phyloP scores from a whole-genome alignment of 2,888 invertebrate species.

The Eustalomyia histrio region DNA sequence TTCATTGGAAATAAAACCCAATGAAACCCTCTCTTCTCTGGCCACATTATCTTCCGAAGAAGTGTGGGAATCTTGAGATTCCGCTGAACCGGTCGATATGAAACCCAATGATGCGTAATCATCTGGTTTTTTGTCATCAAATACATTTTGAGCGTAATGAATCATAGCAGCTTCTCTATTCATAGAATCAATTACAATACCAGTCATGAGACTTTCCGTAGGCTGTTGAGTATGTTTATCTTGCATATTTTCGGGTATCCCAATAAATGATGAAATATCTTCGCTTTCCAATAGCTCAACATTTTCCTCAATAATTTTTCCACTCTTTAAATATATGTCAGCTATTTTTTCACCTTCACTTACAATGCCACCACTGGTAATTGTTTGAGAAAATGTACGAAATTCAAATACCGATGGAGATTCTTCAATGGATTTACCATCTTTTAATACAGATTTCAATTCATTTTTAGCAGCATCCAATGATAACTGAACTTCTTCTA shows the following conservation, averaged over 20 bases:
- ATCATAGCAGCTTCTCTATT: slow-evolving; percentile 72
- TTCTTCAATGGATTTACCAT: slow-evolving; percentile 84
- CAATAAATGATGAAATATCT: slow-evolving; percentile 75
- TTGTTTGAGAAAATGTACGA: slow-evolving; percentile 81
- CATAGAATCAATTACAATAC: slow-evolving; percentile 69
- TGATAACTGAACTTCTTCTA: slow-evolving; percentile 86
- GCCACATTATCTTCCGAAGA: slow-evolving; percentile 72
- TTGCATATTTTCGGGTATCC: slow-evolving; percentile 71
- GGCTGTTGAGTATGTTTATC: slow-evolving; percentile 7
- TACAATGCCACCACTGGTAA: slow-evolving; percentile 17
- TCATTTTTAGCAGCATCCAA: slow-evolving; percentile 86
- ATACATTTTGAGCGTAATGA: slow-evolving; percentile 69
- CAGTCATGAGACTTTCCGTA: slow-evolving; percentile 67
- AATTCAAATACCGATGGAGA: slow-evolving; percentile 88
- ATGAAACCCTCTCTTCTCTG: slow-evolving; percentile 74
- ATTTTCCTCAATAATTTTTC: slow-evolving; percentile 38
- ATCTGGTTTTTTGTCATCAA: slow-evolving; percentile 63
- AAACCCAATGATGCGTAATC: slow-evolving; percentile 74
- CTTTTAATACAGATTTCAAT: slow-evolving; percentile 83
- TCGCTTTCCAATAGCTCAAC: slow-evolving; percentile 53
- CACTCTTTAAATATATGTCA: background rate
- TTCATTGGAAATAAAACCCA: slow-evolving; percentile 75
- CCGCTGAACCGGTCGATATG: slow-evolving; percentile 74
- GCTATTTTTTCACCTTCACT: background rate
- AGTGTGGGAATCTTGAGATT: slow-evolving; percentile 69